These are phyloP conservation scores for Aphodius granarius DNA, from an alignment of 2,888 invertebrate genomes.

Conservation along the genomic window DNA sequence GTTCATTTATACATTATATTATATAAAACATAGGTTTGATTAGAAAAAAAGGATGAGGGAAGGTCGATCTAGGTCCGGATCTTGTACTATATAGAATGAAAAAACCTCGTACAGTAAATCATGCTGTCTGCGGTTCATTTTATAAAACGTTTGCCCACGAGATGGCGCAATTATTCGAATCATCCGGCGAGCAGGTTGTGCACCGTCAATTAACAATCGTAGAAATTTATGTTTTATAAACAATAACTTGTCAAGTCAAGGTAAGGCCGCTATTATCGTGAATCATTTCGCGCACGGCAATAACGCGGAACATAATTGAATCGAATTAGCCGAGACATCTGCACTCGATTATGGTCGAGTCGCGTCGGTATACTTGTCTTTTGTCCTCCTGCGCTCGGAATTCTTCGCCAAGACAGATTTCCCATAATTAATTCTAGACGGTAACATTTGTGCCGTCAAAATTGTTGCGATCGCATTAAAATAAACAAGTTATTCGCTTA, in stretches of 20 bases:
- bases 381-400: background rate
- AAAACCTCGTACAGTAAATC: background rate
- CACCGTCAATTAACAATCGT: background rate
- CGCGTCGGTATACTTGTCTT: background rate
- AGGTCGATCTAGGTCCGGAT: too few relatives aligned
- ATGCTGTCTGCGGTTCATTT: background rate
- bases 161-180: constrained; percentile 1
- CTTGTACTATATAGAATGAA: too few relatives aligned
- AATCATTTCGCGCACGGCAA: constrained; percentile 7
- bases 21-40: too few relatives aligned
- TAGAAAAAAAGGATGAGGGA: too few relatives aligned
- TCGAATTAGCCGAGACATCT: constrained; percentile 8
- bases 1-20: too few relatives aligned
- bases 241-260: constrained; percentile 10
- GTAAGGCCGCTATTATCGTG: constrained; percentile 1
- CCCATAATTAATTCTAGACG: background rate
- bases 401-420: background rate
- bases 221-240: constrained; percentile 10
- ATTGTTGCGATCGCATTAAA: background rate
- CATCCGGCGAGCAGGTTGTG: background rate
- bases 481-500: background rate
- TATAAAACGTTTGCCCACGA: background rate
- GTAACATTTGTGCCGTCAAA: background rate
- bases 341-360: background rate
- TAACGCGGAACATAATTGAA: constrained; percentile 1